These are phyloP conservation scores for Penaeus vannamei DNA, from an alignment of 1,140 invertebrate genomes.

Conservation along the genomic window DNA sequence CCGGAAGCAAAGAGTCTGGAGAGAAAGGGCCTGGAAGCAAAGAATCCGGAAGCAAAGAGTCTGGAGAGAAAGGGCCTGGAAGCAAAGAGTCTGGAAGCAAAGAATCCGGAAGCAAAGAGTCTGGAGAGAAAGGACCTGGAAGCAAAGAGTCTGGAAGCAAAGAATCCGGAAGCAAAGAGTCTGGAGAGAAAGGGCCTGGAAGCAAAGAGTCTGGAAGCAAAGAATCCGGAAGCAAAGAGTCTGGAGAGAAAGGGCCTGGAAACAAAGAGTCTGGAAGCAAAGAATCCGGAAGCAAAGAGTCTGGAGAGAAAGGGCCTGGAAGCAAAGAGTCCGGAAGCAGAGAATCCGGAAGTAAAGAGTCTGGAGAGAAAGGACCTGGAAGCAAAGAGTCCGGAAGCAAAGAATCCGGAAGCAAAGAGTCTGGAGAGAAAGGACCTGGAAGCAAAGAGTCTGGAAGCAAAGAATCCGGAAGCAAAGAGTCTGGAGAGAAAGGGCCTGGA, in stretches of 20 bases:
- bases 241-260: too few species aligned
- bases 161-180: slow-evolving; percentile 23
- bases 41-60: background rate
- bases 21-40: too few species aligned
- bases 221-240: slow-evolving; percentile 26
- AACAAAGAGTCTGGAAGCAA: slow-evolving; percentile 22
- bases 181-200: too few species aligned
- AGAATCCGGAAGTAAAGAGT: slow-evolving; percentile 31
- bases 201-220: slow-evolving; percentile 31
- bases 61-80: background rate
- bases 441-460: background rate
- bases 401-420: background rate
- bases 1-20: slow-evolving; percentile 43
- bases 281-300: slow-evolving; percentile 29
- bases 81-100: background rate
- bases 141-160: slow-evolving; percentile 40
- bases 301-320: background rate
- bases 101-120: too few species aligned
- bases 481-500: background rate
- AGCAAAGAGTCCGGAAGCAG: slow-evolving; percentile 30
- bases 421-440: too few species aligned
- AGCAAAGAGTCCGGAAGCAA: background rate
- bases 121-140: background rate
- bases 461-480: too few species aligned
- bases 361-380: background rate